Percentiles rank a stretch among this genome's conserved stretches.
Evolutionary conservation across 1,140 invertebrate species (phyloP).

Genomic region (Galleria mellonella): DNA sequence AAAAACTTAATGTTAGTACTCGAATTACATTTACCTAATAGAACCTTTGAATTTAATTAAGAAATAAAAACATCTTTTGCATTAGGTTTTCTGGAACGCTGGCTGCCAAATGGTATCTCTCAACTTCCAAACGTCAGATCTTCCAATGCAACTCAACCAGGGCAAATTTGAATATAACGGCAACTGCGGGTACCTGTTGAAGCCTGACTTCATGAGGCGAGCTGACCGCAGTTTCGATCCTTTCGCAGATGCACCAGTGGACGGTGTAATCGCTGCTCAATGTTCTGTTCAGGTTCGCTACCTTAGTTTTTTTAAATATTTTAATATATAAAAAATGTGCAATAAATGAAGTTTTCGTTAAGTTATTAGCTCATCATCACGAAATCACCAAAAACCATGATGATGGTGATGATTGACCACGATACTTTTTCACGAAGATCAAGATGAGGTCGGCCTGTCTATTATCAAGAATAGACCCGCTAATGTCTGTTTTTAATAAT

Average conservation of each 20-base stretch:
- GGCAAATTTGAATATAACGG: slow-evolving; percentile 99
- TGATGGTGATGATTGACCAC: too few species aligned
- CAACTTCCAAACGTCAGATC: slow-evolving; percentile 99
- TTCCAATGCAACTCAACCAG: slow-evolving; percentile 99
- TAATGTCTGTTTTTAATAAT: too few species aligned
- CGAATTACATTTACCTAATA: too few species aligned
- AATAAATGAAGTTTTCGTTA: background rate
- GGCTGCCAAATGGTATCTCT: slow-evolving; percentile 98
- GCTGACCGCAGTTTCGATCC: slow-evolving; percentile 98
- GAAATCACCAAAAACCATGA: too few species aligned
- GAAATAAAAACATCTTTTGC: background rate
- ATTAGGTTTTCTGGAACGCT: slow-evolving; percentile 92
- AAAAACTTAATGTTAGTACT: too few species aligned
- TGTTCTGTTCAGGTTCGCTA: slow-evolving; percentile 92
- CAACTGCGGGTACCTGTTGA: slow-evolving; percentile 96
- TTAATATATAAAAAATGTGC: background rate
- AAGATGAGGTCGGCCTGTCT: too few species aligned
- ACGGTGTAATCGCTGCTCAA: slow-evolving; percentile 99
- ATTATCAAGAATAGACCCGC: too few species aligned
- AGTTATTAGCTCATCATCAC: too few species aligned
- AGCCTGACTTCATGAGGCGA: slow-evolving; percentile 99
- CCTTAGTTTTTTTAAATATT: too few species aligned
- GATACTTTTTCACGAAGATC: too few species aligned
- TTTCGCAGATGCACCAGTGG: slow-evolving; percentile 98
- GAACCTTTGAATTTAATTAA: too few species aligned